Percentiles rank a stretch among this genome's conserved stretches.
phyloP scores from a whole-genome alignment of 2,113 vertebrate genomes.

The Porphyrio hochstetteri region DNA sequence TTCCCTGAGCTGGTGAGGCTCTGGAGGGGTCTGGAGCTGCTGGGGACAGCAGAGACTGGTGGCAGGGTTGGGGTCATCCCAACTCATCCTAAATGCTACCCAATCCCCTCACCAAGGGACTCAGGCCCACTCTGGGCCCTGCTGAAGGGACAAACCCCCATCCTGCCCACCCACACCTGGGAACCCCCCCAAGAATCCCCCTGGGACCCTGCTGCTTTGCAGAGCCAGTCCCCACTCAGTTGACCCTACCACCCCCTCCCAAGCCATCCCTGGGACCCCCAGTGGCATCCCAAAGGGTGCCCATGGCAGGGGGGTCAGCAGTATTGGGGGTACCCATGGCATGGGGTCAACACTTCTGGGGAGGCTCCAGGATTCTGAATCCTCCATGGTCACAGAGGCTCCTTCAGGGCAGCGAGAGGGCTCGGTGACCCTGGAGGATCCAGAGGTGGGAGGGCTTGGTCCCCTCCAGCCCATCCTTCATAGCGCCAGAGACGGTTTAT shows the following conservation, averaged over 20 bases:
- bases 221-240: too few relatives aligned
- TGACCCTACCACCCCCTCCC: neutral
- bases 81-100: too few relatives aligned
- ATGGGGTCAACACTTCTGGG: too few relatives aligned
- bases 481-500: neutral
- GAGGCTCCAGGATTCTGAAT: neutral
- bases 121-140: too few relatives aligned
- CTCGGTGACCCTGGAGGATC: too few relatives aligned
- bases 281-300: neutral
- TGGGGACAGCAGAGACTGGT: neutral
- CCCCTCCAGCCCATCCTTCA: neutral
- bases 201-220: accelerated
- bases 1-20: neutral
- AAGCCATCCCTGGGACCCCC: neutral
- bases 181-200: too few relatives aligned
- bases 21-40: neutral
- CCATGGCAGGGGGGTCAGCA: neutral
- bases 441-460: too few relatives aligned
- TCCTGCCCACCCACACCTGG: neutral
- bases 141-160: accelerated
- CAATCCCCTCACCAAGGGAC: too few relatives aligned
- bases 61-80: accelerated
- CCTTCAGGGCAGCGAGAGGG: neutral
- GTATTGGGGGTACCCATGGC: too few relatives aligned
- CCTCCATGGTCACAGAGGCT: neutral